Conservation (phyloP, 92 coral and sea anemone genomes). For the Blastomussa wellsi region DNA sequence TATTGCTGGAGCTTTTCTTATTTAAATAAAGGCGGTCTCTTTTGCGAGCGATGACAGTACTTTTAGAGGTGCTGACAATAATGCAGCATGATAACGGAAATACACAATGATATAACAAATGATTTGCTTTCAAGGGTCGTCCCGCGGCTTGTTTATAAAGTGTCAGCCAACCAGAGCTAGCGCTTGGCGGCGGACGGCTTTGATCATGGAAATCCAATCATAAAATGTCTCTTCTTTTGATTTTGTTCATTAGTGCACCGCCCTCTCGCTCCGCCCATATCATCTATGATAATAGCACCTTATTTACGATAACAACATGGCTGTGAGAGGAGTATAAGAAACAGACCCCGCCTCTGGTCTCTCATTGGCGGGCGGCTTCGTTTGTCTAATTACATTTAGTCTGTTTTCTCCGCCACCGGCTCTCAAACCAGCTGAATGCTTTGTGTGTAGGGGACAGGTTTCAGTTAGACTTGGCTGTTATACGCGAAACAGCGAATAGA, state of each 20-base stretch:
- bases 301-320: slow-evolving; percentile 99
- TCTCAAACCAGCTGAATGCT: slow-evolving; percentile 93
- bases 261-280: slow-evolving; percentile 99
- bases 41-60: slow-evolving; percentile 97
- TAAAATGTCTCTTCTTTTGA: slow-evolving; percentile 99
- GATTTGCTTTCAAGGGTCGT: slow-evolving; percentile 94
- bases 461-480: slow-evolving; percentile 73
- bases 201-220: slow-evolving; percentile 98
- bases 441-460: slow-evolving; percentile 76
- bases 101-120: slow-evolving; percentile 97
- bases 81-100: slow-evolving; percentile 99
- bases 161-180: slow-evolving; percentile 76
- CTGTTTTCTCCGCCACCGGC: slow-evolving; percentile 99
- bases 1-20: slow-evolving; percentile 91
- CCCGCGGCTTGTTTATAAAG: slow-evolving; percentile 96
- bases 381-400: slow-evolving; percentile 99
- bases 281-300: slow-evolving; percentile 99
- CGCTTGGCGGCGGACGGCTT: slow-evolving; percentile 84
- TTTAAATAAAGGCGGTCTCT: slow-evolving; percentile 99
- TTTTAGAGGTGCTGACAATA: slow-evolving; percentile 91
- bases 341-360: slow-evolving; percentile 94
- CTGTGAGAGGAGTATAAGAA: slow-evolving; percentile 96
- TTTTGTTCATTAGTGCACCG: slow-evolving; percentile 99
- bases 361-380: slow-evolving; percentile 99
- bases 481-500: slow-evolving; percentile 42